Evolutionary conservation across 2,113 vertebrate genomes (phyloP).

Genomic region (Hippocampus zosterae): DNA sequence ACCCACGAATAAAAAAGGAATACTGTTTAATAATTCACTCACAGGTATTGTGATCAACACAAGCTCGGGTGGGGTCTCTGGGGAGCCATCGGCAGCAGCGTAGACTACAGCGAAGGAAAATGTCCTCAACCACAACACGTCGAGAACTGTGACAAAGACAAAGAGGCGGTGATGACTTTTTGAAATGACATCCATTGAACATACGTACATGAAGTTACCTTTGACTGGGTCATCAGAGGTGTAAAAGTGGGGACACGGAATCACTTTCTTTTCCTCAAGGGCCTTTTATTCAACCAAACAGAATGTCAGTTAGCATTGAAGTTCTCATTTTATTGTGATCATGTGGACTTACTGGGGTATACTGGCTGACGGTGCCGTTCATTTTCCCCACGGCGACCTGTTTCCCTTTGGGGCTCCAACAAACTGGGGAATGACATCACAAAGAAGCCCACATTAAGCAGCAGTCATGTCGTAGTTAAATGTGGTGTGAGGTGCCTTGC

Average conservation of each 20-base stretch:
- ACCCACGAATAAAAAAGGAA: no score
- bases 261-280: conserved; percentile 90
- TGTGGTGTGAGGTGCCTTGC: conserved; percentile 31
- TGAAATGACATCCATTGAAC: neutral
- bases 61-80: conserved; percentile 87
- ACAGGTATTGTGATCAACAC: conserved; percentile 88
- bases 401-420: conserved; percentile 98
- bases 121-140: conserved; percentile 91
- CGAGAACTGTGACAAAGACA: conserved; percentile 76
- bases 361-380: conserved; percentile 89
- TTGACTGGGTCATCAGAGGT: conserved; percentile 86
- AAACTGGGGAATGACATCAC: conserved; percentile 73
- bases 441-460: neutral
- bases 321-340: neutral
- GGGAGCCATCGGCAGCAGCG: conserved; percentile 84
- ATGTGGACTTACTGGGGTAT: conserved; percentile 83
- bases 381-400: conserved; percentile 90
- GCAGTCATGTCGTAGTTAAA: neutral
- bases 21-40: conserved; percentile 46
- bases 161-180: neutral
- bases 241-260: conserved; percentile 90
- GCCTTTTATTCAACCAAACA: conserved; percentile 67
- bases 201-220: conserved; percentile 69
- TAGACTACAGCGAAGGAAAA: conserved; percentile 88
- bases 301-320: conserved; percentile 1